Base-by-base conservation (phyloP, 2,888 invertebrate genomes). In the Nemoura dubitans region DNA sequence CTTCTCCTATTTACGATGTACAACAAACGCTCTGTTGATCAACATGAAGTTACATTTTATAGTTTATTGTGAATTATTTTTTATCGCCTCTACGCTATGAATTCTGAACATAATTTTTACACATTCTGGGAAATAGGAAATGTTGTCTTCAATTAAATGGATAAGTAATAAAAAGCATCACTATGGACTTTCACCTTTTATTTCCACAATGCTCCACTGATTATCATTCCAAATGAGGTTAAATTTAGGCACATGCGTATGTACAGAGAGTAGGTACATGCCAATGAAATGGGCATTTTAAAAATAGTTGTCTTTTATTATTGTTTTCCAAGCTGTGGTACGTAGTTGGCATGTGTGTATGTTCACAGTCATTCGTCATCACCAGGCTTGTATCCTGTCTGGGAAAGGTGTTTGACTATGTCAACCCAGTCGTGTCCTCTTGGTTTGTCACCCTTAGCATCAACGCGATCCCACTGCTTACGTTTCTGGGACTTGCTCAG, bases 391-490 rank as follows among this genome's bases (percentile, higher is more conserved):
- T 92, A 92, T 88, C 94, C 94, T 85, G 95, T 95, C 91, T 98
- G 98, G 14, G 97, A 97, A 87, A 99, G 93, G 92, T 99, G 99
- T 91, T 97, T 98, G n/a, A 99, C 96, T 88, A 99, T 95, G 91
- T 98, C 98, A 14, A 98, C 95, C 98, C 99, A 99, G 92, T 99
- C 95, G 94, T 95, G 97, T 0, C 99, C 99, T 36, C 98, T 92
- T 0, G 97, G 96, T 88, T 94, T 94, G 90, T 98, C 98, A 0
- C 98, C 98, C 42, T 95, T 95, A 27, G 93, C 93, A 91, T 97
- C 97, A 0, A 97, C 94, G 86, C 95, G 94, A 91, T 97, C 97
- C 96, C 97, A 97, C 90, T 96, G 96, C 87, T 96, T 94, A 16
- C 98, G 93, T 91, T 98, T 98, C 91, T 98, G 98, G 0, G 98